These are phyloP conservation scores for Dromaius novaehollandiae DNA, from an alignment of 2,113 vertebrate genomes.

Conservation along the genomic window DNA sequence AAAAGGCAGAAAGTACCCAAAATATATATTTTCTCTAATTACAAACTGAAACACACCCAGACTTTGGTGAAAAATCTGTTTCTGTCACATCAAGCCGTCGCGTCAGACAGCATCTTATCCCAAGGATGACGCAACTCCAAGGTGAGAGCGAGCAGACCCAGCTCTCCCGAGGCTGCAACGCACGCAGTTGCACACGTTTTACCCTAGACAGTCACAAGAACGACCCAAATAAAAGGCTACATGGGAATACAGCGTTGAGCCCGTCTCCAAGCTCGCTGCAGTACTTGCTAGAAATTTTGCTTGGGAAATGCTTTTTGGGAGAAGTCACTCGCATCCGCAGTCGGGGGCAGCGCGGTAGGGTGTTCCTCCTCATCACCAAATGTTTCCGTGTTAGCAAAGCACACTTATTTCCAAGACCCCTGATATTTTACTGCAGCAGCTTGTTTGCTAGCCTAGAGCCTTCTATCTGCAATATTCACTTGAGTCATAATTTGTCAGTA, in stretches of 20 bases:
- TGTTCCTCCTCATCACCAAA: not conserved
- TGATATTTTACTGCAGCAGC: not conserved
- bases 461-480: not conserved
- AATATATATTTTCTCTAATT: not conserved
- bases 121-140: not conserved
- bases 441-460: not conserved
- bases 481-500: not conserved
- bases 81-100: not conserved
- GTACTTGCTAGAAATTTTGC: not conserved
- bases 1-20: not conserved
- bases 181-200: not conserved
- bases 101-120: accelerated
- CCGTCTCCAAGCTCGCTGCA: not conserved
- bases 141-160: not conserved
- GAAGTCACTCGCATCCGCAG: not conserved
- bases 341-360: not conserved
- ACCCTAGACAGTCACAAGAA: not conserved
- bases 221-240: not conserved
- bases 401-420: not conserved
- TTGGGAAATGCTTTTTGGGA: not conserved
- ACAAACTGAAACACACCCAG: not conserved
- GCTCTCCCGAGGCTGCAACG: not conserved
- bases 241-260: not conserved
- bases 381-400: not conserved
- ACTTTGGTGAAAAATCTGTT: not conserved